A percentile compares a stretch with the other conserved stretches of the same genome.
Conservation (phyloP, 2,888 invertebrate species). For the Drosophila siamana region DNA sequence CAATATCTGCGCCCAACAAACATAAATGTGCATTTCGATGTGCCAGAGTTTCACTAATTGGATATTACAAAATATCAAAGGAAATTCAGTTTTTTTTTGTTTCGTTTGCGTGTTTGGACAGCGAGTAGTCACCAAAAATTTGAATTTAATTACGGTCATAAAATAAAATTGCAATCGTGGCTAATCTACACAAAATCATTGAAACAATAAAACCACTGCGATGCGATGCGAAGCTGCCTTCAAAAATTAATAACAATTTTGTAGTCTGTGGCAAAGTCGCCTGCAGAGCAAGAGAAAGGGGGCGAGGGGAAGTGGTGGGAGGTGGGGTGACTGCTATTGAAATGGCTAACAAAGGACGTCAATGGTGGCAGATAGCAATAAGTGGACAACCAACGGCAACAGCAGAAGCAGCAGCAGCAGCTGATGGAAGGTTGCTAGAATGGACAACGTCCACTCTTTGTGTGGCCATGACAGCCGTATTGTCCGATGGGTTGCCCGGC, state of each 20-base stretch:
- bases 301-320: too few species aligned
- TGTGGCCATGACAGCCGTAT: conserved; percentile 39
- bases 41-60: conserved; percentile 38
- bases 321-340: conserved; percentile 5
- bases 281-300: not conserved
- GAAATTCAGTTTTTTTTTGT: conserved; percentile 3
- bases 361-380: conserved; percentile 19
- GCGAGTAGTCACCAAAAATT: conserved; percentile 28
- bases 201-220: conserved; percentile 6
- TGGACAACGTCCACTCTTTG: conserved; percentile 27
- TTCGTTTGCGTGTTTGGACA: conserved; percentile 1
- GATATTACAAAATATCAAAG: conserved; percentile 46
- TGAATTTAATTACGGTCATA: conserved; percentile 39
- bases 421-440: conserved; percentile 23
- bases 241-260: conserved; percentile 48
- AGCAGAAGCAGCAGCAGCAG: not conserved
- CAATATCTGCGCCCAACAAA: conserved; percentile 29
- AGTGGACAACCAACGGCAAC: conserved; percentile 15
- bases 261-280: too few species aligned
- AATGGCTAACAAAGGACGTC: conserved; percentile 39
- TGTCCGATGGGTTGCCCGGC: conserved; percentile 18
- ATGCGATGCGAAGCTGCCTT: not conserved
- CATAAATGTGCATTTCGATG: conserved; percentile 19
- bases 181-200: conserved; percentile 34
- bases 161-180: conserved; percentile 23